Conservation (phyloP, 2,113 vertebrate species). For the Semnopithecus entellus region DNA sequence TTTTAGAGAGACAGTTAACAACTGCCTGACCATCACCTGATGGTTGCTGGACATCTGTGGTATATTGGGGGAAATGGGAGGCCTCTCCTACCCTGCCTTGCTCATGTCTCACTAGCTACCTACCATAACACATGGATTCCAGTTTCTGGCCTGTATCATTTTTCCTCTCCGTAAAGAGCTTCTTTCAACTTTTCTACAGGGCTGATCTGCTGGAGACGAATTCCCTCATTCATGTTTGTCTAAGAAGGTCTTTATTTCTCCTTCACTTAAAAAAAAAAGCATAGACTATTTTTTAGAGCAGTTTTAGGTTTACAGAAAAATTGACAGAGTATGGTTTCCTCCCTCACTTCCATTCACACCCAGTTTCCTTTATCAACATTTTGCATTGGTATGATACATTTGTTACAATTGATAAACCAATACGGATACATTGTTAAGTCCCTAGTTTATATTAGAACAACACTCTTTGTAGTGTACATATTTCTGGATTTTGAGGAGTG, state of each 20-base stretch:
- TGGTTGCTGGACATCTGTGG: too few relatives aligned
- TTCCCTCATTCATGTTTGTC: neutral
- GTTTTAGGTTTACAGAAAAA: neutral
- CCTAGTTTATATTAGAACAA: neutral
- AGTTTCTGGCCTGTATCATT: neutral
- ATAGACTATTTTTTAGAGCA: neutral
- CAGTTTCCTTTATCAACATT: neutral
- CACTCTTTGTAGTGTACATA: neutral
- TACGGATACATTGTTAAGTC: neutral
- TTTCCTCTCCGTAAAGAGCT: neutral
- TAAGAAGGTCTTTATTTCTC: neutral
- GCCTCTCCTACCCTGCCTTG: too few relatives aligned
- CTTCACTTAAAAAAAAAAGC: neutral
- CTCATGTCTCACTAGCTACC: too few relatives aligned
- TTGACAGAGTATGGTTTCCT: neutral
- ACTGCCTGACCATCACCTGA: too few relatives aligned
- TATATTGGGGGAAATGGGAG: too few relatives aligned
- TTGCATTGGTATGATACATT: neutral
- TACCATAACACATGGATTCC: neutral
- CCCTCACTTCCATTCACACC: neutral
- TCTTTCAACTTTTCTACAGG: neutral
- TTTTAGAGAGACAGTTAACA: too few relatives aligned
- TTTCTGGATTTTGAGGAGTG: neutral
- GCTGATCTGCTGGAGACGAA: neutral
- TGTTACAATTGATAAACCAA: neutral